Base-by-base conservation (phyloP, 1,140 invertebrate genomes). In the Micrasema minimum region DNA sequence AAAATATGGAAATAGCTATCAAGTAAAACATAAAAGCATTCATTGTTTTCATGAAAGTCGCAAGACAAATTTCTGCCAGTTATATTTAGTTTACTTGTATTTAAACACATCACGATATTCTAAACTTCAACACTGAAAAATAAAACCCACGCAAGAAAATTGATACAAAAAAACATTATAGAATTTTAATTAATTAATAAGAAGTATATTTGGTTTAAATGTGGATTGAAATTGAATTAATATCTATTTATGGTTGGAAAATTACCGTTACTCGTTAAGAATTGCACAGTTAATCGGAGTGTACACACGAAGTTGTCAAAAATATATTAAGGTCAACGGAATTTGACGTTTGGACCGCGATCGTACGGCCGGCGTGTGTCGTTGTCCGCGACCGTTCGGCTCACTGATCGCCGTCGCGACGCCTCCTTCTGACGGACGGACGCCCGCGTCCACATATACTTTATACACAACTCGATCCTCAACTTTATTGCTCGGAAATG, bases 1-100 rank as follows among this genome's bases (percentile, higher is more conserved):
- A n/a, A n/a, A n/a, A n/a, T n/a, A n/a, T n/a, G n/a, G n/a, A 73
- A 90, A 90, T 70, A 31, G 26, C 7, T 31, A 4, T 31, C 2
- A 31, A 31, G 7, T 31, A 4, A 31, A 31, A 31, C 26, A 31
- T 31, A 7, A 31, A 31, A 31, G 26, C 26, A 31, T 31, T 31
- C 26, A 31, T 31, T 31, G 26, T 31, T 31, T 31, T 7, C 26
- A 31, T 7, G 2, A 31, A 2, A 31, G 26, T 7, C 2, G 3
- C 7, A 2, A 2, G 26, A 31, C 2, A 4, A 31, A 7, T 4
- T 31, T 31, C 2, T 7, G 26, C 2, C 3, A 31, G 26, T 31
- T 31, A 4, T 4, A 31, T 31, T 31, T 31, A 31, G 26, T 31
- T 31, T 31, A 31, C 26, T 31, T 31, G 26, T 4, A 31, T 31